A percentile compares a stretch with the other conserved stretches of the same genome.
phyloP scores from a whole-genome alignment of 2,888 invertebrate species.

The Synanthedon myopaeformis region DNA sequence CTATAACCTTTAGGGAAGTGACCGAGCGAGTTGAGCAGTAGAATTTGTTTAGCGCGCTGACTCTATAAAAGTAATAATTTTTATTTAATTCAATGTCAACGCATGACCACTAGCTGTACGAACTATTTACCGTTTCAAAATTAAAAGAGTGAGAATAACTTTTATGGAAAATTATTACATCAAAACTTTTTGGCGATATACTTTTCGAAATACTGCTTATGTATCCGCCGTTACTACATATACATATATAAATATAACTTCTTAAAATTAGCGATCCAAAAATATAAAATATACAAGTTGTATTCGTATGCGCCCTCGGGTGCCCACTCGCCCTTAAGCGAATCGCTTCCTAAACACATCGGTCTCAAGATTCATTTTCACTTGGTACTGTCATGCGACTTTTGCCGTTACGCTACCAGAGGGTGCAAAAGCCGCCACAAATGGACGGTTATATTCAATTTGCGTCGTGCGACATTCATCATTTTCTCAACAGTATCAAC shows the following conservation, averaged over 20 bases:
- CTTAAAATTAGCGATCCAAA: constrained; percentile 72
- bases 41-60: too few species aligned
- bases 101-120: constrained; percentile 68
- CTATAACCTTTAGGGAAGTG: too few species aligned
- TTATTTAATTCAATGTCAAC: constrained; percentile 36
- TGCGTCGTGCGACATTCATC: constrained; percentile 45
- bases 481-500: background rate
- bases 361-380: constrained; percentile 20
- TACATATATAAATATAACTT: constrained; percentile 71
- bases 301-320: constrained; percentile 58
- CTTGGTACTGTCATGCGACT: constrained; percentile 39
- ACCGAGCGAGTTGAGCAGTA: too few species aligned
- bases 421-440: constrained; percentile 64
- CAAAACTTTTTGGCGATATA: constrained; percentile 68
- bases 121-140: constrained; percentile 48
- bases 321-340: constrained; percentile 39
- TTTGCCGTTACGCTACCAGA: constrained; percentile 46
- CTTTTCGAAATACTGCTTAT: constrained; percentile 63
- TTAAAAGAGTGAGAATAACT: constrained; percentile 46
- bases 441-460: constrained; percentile 66
- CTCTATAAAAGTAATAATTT: too few species aligned
- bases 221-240: constrained; percentile 67
- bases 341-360: constrained; percentile 22
- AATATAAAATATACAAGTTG: constrained; percentile 70
- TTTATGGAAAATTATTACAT: constrained; percentile 67